phyloP scores from a whole-genome alignment of 2,888 invertebrate genomes.

The Agonopterix alstromeriana region DNA sequence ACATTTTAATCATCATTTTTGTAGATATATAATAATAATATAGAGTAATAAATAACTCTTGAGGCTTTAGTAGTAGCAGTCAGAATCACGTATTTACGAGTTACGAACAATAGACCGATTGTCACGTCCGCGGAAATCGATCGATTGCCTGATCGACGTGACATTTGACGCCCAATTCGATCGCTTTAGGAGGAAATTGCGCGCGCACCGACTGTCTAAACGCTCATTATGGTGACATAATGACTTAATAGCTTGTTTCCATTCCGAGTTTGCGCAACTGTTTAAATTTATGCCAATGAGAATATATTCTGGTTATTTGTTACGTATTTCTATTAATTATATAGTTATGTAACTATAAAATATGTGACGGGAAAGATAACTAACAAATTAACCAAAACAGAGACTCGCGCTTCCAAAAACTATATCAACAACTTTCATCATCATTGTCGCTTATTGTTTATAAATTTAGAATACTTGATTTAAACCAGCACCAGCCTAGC shows the following conservation, averaged over 20 bases:
- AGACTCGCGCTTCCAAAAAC: no score
- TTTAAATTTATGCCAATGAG: constrained; percentile 27
- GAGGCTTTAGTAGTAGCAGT: no score
- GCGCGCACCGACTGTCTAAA: constrained; percentile 16
- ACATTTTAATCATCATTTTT: no score
- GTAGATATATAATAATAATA: no score
- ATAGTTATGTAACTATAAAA: not conserved
- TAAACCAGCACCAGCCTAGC: no score
- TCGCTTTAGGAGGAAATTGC: constrained; percentile 42
- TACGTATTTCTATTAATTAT: constrained; percentile 5
- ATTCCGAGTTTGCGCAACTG: constrained; percentile 32
- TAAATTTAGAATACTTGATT: no score
- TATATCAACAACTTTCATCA: no score
- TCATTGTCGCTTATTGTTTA: no score
- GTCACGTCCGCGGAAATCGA: constrained; percentile 47
- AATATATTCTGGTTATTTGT: constrained; percentile 9
- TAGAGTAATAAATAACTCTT: no score
- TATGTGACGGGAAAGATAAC: not conserved
- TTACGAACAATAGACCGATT: constrained; percentile 48
- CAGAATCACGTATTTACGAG: constrained; percentile 8
- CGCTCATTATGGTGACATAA: constrained; percentile 29
- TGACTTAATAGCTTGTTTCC: constrained; percentile 32
- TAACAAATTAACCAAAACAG: no score
- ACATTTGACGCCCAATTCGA: constrained; percentile 32
- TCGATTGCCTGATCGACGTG: constrained; percentile 25